Evolutionary conservation across 2,797 vertebrate species (phyloP), one percentile per base, ranked within the genome.

Genomic region (Rousettus madagascariensis): DNA sequence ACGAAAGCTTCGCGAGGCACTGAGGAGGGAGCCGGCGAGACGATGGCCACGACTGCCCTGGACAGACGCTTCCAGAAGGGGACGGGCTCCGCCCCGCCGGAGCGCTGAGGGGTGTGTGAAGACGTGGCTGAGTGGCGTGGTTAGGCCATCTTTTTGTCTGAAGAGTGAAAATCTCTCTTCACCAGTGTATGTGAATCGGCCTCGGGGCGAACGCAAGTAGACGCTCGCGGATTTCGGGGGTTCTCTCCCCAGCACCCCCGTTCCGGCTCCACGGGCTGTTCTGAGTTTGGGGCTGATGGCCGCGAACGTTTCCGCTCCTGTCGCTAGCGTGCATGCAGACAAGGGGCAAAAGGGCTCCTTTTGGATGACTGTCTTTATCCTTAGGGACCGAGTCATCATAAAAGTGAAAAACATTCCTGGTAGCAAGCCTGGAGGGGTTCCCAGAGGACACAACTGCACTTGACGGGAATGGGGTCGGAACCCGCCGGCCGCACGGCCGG

Each of bases 391-490:
- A 79, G n/a, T 83, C 84, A 15, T 69, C 95, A 94, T 84, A 75
- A 77, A 85, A 97, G 94, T 92, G 79, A 38, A 19, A 38, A 19
- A 17, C 49, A 87, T 96, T 97, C 88, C 79, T 86, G 90, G 80
- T 68, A 78, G 55, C 68, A 83, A 30, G 83, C 66, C 74, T 96
- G 97, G 94, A 89, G 86, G 57, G 3, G 19, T 51, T 95, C 88
- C 93, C 65, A 1, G 30, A 66, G 51, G 80, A 89, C 91, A 75
- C 84, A 79, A 30, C 74, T 49, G 36, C 46, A 49, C 16, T 3
- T 75, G 66, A 79, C 38, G 90, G 63, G 63, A 96, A 41, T 26
- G 87, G 53, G 38, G 55, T 71, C 66, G 20, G 82, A 61, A 95
- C 94, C 95, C 92, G 38, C 1, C 24, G 26, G 36, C 71, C 90